A percentile compares a stretch with the other conserved stretches of the same genome.
Conservation (phyloP, 2,113 vertebrate species). For the Poeciliopsis turrubarensis region DNA sequence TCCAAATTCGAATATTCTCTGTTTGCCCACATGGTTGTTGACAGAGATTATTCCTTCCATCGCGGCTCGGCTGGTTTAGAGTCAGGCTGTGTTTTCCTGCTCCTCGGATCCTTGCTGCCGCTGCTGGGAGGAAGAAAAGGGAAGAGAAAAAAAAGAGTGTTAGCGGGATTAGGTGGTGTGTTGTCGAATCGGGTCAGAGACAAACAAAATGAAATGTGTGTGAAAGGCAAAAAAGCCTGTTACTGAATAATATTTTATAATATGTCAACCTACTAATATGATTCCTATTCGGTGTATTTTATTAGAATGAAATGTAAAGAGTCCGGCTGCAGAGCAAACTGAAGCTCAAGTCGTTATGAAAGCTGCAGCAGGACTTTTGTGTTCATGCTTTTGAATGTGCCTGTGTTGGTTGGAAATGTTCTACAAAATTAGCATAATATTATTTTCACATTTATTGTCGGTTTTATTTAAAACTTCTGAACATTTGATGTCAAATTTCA, state of each 20-base stretch:
- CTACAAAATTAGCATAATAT: not conserved
- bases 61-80: not conserved
- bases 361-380: not conserved
- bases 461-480: not conserved
- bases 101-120: not conserved
- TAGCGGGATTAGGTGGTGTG: constrained; percentile 37
- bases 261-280: too few relatives aligned
- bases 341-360: not conserved
- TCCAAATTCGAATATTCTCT: not conserved
- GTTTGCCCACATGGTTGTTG: not conserved
- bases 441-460: not conserved
- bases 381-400: not conserved
- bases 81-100: not conserved
- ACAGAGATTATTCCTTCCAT: not conserved
- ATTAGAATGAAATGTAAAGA: too few relatives aligned
- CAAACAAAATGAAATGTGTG: not conserved
- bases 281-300: too few relatives aligned
- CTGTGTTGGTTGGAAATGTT: not conserved
- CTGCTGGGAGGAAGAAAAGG: not conserved
- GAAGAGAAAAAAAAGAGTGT: constrained; percentile 1
- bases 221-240: too few relatives aligned
- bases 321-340: too few relatives aligned
- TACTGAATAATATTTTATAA: too few relatives aligned
- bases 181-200: constrained; percentile 49
- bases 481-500: not conserved